These are phyloP conservation scores for Chamaea fasciata DNA, from an alignment of 2,113 vertebrate species.

Conservation along the genomic window DNA sequence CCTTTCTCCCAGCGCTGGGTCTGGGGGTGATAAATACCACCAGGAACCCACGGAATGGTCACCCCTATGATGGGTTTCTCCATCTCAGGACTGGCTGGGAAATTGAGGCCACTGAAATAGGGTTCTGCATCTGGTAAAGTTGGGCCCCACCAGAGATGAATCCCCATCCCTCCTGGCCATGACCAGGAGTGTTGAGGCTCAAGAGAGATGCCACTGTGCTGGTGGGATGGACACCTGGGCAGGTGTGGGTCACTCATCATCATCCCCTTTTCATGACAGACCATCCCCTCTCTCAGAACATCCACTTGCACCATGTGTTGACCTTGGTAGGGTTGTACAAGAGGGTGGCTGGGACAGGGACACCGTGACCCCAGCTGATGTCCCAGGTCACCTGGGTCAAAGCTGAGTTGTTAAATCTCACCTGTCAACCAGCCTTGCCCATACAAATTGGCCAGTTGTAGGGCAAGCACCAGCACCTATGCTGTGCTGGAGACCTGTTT, in stretches of 20 bases:
- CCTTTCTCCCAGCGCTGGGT: accelerated
- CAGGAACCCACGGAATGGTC: background rate
- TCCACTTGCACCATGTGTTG: accelerated
- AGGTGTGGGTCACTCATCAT: background rate
- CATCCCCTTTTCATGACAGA: background rate
- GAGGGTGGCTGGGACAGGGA: background rate
- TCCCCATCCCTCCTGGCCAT: background rate
- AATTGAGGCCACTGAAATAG: background rate
- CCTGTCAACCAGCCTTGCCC: background rate
- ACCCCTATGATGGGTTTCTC: background rate
- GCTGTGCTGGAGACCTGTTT: background rate
- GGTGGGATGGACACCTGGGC: background rate
- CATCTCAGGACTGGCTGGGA: background rate
- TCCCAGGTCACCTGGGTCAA: background rate
- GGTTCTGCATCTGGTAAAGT: background rate
- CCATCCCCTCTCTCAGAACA: background rate
- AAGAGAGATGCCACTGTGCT: background rate
- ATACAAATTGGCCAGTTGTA: accelerated
- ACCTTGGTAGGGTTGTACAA: background rate
- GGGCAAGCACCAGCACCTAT: background rate
- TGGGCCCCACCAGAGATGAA: background rate
- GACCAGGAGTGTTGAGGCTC: background rate
- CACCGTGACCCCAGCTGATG: accelerated
- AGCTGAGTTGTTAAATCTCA: background rate
- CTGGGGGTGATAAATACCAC: background rate